These are phyloP conservation scores for Hyperopisus bebe DNA, from an alignment of 2,113 vertebrate species.

Conservation along the genomic window DNA sequence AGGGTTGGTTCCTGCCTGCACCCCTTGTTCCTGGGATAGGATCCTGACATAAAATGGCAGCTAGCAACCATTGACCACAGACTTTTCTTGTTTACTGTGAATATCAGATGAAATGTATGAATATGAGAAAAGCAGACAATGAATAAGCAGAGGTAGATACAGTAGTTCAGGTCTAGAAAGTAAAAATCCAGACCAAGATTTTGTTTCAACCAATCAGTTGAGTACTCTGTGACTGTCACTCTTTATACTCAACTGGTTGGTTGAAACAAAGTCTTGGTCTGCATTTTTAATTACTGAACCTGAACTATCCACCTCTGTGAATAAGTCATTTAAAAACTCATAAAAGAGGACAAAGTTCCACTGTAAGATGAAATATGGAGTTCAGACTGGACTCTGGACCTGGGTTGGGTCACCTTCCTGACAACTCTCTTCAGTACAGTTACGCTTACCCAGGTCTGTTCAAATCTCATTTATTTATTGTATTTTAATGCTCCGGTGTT, in stretches of 20 bases:
- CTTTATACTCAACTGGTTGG: background rate
- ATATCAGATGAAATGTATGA: background rate
- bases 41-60: background rate
- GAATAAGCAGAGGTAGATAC: background rate
- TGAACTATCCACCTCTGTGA: background rate
- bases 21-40: too few species aligned
- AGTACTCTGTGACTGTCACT: background rate
- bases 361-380: background rate
- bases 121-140: background rate
- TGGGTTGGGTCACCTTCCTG: background rate
- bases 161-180: background rate
- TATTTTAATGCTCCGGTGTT: background rate
- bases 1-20: too few species aligned
- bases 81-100: background rate
- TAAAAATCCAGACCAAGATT: background rate
- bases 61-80: background rate
- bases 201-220: background rate
- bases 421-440: background rate
- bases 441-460: background rate
- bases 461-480: background rate
- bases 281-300: background rate
- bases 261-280: background rate
- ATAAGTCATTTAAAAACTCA: background rate
- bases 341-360: background rate
- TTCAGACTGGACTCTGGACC: slow-evolving; percentile 4